Evolutionary conservation across 2,888 invertebrate genomes (phyloP).

Genomic region (Mesorhabditis belari): DNA sequence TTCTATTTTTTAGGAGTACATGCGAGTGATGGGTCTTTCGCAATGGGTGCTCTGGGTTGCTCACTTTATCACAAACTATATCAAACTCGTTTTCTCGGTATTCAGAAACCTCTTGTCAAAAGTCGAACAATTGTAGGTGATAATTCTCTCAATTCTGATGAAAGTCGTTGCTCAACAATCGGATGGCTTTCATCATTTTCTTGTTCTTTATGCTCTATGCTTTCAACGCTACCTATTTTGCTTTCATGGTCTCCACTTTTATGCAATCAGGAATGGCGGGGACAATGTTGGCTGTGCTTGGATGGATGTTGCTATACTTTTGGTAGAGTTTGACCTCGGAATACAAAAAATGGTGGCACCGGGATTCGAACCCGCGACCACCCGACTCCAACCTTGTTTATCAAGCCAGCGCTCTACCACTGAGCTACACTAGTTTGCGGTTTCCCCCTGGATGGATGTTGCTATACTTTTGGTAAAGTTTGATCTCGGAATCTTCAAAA

Average conservation of each 20-base stretch:
- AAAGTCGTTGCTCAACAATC: conserved; percentile 8
- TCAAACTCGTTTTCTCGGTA: conserved; percentile 36
- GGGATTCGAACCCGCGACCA: too few species aligned
- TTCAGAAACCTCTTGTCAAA: not conserved
- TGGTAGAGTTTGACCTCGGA: too few species aligned
- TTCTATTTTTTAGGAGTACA: conserved; percentile 66
- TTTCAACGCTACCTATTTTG: conserved; percentile 35
- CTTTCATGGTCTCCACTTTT: conserved; percentile 43
- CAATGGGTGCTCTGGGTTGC: conserved; percentile 79
- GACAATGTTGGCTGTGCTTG: conserved; percentile 36
- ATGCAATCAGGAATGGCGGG: conserved; percentile 43
- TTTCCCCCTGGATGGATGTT: conserved; percentile 48
- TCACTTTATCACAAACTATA: conserved; percentile 65
- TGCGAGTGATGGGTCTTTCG: conserved; percentile 83
- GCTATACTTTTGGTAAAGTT: conserved; percentile 45
- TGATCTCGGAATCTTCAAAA: too few species aligned
- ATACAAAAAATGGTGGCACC: too few species aligned
- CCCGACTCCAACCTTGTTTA: too few species aligned
- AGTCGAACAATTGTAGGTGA: conserved; percentile 3
- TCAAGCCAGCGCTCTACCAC: too few species aligned
- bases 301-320: conserved; percentile 47
- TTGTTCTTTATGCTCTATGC: conserved; percentile 42
- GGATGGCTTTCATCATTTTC: conserved; percentile 22
- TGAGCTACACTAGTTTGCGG: too few species aligned
- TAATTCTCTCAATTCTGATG: conserved; percentile 25